Conservation (phyloP, 2,113 vertebrate genomes). For the Lepidothrix coronata region DNA sequence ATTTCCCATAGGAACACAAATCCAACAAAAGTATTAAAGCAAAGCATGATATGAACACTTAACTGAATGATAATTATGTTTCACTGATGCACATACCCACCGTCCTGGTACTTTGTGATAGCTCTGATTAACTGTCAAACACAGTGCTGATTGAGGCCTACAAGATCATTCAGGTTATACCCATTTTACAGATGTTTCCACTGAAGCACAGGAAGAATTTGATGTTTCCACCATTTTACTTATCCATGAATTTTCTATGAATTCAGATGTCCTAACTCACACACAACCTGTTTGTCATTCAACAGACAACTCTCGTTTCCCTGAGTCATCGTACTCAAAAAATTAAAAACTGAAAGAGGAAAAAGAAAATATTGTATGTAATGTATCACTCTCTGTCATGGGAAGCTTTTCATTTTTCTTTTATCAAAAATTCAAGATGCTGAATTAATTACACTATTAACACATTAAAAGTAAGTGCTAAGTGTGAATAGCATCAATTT, state of each 20-base stretch:
- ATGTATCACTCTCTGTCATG: background rate
- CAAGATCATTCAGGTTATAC: background rate
- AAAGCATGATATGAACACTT: background rate
- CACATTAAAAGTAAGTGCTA: conserved; percentile 58
- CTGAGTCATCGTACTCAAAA: background rate
- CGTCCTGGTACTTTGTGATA: background rate
- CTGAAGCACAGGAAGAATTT: background rate
- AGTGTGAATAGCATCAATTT: conserved; percentile 57
- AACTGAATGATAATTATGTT: background rate
- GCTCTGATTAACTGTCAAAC: background rate
- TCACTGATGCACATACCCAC: background rate
- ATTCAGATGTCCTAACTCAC: background rate
- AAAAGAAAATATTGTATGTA: background rate
- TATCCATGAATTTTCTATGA: background rate
- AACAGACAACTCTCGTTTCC: background rate
- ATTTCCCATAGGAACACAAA: background rate
- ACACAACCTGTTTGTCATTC: background rate
- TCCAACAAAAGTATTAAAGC: background rate
- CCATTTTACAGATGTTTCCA: background rate
- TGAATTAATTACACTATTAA: conserved; percentile 53
- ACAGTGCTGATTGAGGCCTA: background rate
- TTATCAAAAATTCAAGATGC: conserved; percentile 17
- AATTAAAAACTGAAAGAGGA: background rate
- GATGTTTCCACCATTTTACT: background rate
- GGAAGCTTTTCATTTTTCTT: background rate